Percentiles rank a stretch among this genome's conserved stretches.
These are phyloP conservation scores for Thunnus maccoyii DNA, from an alignment of 2,113 vertebrate genomes.

Conservation along the genomic window DNA sequence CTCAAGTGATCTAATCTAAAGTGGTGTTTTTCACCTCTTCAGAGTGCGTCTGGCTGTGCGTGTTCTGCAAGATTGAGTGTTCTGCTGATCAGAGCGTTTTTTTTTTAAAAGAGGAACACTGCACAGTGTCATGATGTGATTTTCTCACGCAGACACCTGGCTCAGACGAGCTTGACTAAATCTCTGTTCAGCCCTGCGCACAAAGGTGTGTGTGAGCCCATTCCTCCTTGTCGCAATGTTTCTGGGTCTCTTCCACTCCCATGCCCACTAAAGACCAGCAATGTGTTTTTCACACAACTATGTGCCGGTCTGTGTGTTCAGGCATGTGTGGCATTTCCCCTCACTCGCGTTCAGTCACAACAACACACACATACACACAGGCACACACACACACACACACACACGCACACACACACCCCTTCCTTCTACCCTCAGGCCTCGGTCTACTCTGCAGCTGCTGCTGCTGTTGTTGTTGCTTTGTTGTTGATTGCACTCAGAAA, in stretches of 20 bases:
- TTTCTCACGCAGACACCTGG: constrained; percentile 72
- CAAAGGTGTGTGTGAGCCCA: constrained; percentile 71
- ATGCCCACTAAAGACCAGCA: constrained; percentile 77
- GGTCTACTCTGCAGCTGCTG: constrained; percentile 60
- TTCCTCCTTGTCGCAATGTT: constrained; percentile 63
- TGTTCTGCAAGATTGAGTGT: constrained; percentile 19
- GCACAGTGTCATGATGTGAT: constrained; percentile 51
- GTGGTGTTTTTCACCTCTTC: constrained; percentile 60
- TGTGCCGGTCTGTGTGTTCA: constrained; percentile 83
- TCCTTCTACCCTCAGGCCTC: constrained; percentile 66
- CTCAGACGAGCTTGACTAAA: constrained; percentile 65
- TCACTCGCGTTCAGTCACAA: constrained; percentile 77
- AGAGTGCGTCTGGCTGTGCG: constrained; percentile 15
- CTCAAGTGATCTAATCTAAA: constrained; percentile 65
- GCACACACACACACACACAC: constrained; percentile 32
- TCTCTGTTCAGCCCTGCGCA: constrained; percentile 57
- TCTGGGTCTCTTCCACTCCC: constrained; percentile 73
- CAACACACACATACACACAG: constrained; percentile 62
- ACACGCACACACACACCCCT: constrained; percentile 51
- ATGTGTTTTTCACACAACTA: constrained; percentile 81
- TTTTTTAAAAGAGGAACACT: constrained; percentile 33
- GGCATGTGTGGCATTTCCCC: constrained; percentile 87
- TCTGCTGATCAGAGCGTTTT: constrained; percentile 51
- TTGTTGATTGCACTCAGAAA: constrained; percentile 53
- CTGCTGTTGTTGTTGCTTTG: constrained; percentile 60